Percentiles rank a stretch among this genome's conserved stretches.
These are phyloP conservation scores for Aramus guarauna DNA, from an alignment of 2,113 vertebrate genomes.

Conservation along the genomic window DNA sequence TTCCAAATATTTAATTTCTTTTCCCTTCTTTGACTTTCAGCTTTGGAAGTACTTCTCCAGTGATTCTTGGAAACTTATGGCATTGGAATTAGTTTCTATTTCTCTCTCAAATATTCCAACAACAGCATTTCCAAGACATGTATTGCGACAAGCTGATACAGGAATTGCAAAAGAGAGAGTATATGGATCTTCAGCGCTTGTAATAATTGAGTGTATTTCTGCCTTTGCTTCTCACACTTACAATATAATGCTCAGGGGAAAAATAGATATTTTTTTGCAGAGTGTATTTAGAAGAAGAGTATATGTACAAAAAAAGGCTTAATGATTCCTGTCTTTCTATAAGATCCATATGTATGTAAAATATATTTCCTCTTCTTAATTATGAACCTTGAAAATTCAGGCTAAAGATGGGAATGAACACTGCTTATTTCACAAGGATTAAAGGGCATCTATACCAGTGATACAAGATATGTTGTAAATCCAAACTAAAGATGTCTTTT, in stretches of 20 bases:
- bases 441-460: background rate
- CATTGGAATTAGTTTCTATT: background rate
- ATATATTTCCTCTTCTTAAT: background rate
- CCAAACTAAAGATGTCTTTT: background rate
- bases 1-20: background rate
- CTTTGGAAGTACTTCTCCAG: background rate
- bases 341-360: fast-evolving
- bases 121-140: background rate
- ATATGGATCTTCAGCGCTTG: background rate
- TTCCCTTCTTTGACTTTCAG: background rate
- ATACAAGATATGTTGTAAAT: background rate
- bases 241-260: background rate
- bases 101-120: background rate
- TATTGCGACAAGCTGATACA: background rate
- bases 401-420: background rate
- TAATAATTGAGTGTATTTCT: background rate
- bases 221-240: background rate
- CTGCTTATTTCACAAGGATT: background rate
- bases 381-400: background rate
- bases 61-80: background rate
- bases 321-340: background rate
- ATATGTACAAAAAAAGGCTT: background rate
- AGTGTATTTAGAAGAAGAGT: background rate
- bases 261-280: background rate
- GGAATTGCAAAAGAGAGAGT: background rate